A percentile compares a stretch with the other conserved stretches of the same genome.
phyloP scores from a whole-genome alignment of 2,888 invertebrate species.

The Callyntrura sp. region DNA sequence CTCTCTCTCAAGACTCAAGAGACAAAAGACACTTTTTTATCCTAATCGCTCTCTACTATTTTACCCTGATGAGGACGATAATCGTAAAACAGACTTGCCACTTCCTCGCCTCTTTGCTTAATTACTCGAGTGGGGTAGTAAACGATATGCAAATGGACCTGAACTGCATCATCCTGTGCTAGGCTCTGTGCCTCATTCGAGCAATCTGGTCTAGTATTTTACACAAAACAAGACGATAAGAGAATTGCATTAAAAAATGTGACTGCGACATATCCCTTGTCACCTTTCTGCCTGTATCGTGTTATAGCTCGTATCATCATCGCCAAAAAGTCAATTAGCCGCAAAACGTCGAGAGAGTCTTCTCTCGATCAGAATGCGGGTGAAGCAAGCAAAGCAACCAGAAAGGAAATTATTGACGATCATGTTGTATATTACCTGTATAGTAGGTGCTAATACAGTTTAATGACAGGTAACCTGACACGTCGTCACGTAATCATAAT shows the following conservation, averaged over 20 bases:
- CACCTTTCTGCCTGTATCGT: background rate
- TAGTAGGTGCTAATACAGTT: conserved; percentile 40
- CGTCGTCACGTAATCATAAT: background rate
- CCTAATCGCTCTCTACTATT: background rate
- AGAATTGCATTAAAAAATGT: conserved; percentile 24
- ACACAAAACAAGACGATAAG: conserved; percentile 34
- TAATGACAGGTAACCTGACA: conserved; percentile 33
- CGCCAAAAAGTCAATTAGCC: conserved; percentile 66
- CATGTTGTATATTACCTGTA: background rate
- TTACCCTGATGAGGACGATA: conserved; percentile 32
- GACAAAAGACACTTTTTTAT: background rate
- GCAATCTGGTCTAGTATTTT: conserved; percentile 1
- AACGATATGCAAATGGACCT: no score
- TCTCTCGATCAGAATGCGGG: background rate
- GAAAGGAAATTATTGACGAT: background rate
- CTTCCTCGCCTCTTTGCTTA: conserved; percentile 44
- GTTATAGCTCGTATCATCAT: background rate
- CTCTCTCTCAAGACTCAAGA: background rate
- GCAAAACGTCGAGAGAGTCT: no score
- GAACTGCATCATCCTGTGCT: background rate
- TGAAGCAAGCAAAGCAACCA: background rate
- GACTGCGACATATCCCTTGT: background rate
- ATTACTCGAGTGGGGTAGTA: conserved; percentile 7
- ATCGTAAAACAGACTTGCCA: conserved; percentile 36
- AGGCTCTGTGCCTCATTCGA: background rate